Evolutionary conservation across 2,888 invertebrate genomes (phyloP), one percentile per base, ranked within the genome.

Genomic region (Papilio demoleus): DNA sequence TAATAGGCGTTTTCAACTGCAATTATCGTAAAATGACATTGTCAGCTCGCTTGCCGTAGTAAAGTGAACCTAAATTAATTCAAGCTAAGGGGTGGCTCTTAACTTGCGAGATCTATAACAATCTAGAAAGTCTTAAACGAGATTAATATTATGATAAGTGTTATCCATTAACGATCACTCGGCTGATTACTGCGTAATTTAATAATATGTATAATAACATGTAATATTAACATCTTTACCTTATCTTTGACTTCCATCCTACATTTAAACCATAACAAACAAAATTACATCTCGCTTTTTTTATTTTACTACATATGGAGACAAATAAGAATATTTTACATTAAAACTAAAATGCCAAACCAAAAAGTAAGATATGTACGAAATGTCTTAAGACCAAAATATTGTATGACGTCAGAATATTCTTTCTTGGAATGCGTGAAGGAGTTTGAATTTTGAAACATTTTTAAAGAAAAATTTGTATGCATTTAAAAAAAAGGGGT

Each of bases 11-110:
- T 81, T 83, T 81, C 82, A 80, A 78, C 78, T 75, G 77, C 77
- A 83, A 86, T 85, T 82, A 86, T 84, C 82, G 81, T 83, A 79
- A 85, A 86, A 82, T 80, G 75, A 82, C 80, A 77, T 81, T 81
- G 81, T 81, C 80, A 81, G 80, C 76, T 78, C 76, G 71, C 74
- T 72, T 76, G 70, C 72, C 76, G 74, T 60, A 50, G 19, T 50
- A 79, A 80, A 79, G 75, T 77, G 76, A 79, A 79, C 76, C 77
- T 78, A 77, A 76, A 75, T 74, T 72, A 72, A 72, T 70, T 70
- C 73, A 69, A 63, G 72, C 72, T 72, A 70, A 77, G 74, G 77
- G 82, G 79, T 78, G 79, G 79, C 77, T 78, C 72, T 68, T 38
- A n/a, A 36, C 14, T 53, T 40, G 65, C 58, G 65, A 65, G 67